phyloP scores from a whole-genome alignment of 2,888 invertebrate species.

The Andrena dorsata region DNA sequence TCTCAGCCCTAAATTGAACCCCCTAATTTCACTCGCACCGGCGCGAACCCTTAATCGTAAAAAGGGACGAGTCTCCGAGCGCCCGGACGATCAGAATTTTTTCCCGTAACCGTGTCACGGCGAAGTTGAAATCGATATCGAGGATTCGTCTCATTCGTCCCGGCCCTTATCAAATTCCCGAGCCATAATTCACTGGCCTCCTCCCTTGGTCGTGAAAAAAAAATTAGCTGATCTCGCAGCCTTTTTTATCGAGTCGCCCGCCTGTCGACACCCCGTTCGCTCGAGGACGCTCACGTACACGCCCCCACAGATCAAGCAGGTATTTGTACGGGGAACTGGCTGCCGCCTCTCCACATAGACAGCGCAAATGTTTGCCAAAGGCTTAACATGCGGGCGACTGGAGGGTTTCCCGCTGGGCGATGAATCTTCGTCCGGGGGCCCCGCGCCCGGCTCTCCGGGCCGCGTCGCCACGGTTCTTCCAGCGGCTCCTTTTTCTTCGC shows the following conservation, averaged over 20 bases:
- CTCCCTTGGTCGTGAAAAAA: background rate
- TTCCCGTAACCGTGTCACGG: background rate
- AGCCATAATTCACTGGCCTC: background rate
- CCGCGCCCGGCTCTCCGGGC: conserved; percentile 15
- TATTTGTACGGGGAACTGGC: conserved; percentile 64
- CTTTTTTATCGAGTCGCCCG: background rate
- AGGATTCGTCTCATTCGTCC: background rate
- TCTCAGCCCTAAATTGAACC: background rate
- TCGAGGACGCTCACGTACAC: background rate
- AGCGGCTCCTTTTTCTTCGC: conserved; percentile 12
- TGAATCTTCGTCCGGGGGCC: conserved; percentile 47
- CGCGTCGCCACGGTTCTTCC: background rate
- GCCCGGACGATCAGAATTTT: background rate
- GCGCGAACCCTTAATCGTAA: background rate
- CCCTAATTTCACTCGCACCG: background rate
- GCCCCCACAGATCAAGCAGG: background rate
- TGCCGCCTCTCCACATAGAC: conserved; percentile 55
- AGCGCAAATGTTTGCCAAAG: conserved; percentile 62
- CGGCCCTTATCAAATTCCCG: conserved; percentile 6
- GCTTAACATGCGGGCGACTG: conserved; percentile 53
- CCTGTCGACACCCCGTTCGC: background rate
- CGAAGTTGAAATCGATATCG: conserved; percentile 20
- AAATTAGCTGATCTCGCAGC: conserved; percentile 43
- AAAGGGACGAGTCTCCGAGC: background rate
- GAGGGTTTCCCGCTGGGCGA: conserved; percentile 35